These are phyloP conservation scores for Rutilus rutilus DNA, from an alignment of 2,113 vertebrate species.

Conservation along the genomic window DNA sequence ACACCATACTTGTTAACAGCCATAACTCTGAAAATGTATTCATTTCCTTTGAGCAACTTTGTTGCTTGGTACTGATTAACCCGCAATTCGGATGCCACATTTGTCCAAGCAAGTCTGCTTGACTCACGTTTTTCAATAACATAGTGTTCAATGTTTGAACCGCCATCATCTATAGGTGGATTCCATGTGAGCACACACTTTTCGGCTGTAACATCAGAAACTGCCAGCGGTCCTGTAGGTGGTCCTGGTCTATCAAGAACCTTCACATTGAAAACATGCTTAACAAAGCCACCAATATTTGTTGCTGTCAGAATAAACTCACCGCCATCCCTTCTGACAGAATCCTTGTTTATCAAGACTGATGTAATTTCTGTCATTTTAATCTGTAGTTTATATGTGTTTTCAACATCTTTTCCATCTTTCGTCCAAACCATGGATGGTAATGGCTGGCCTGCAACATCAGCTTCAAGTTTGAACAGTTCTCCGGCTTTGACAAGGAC, in stretches of 20 bases:
- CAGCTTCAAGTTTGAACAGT: constrained; percentile 92
- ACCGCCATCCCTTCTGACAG: constrained; percentile 88
- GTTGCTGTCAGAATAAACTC: constrained; percentile 91
- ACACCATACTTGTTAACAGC: constrained; percentile 96
- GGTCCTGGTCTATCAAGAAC: constrained; percentile 96
- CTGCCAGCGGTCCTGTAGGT: constrained; percentile 86
- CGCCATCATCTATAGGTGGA: constrained; percentile 91
- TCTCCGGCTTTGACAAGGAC: constrained; percentile 92
- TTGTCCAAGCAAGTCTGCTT: constrained; percentile 95
- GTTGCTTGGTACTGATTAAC: constrained; percentile 88
- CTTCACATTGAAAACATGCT: constrained; percentile 95
- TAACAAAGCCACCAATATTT: constrained; percentile 94
- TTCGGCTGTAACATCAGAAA: constrained; percentile 89
- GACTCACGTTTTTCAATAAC: constrained; percentile 97
- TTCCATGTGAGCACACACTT: constrained; percentile 91
- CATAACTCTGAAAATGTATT: constrained; percentile 98
- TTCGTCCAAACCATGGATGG: constrained; percentile 95
- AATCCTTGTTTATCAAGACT: constrained; percentile 89
- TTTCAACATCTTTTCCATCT: constrained; percentile 92
- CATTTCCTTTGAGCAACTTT: constrained; percentile 95
- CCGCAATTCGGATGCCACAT: constrained; percentile 85
- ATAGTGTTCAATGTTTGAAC: constrained; percentile 92
- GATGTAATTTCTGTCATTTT: constrained; percentile 90
- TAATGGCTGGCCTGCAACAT: constrained; percentile 90
- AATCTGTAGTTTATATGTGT: constrained; percentile 88